Evolutionary conservation across 2,797 vertebrate species (phyloP), one percentile per base, ranked within the genome.

Genomic region (Champsocephalus gunnari): DNA sequence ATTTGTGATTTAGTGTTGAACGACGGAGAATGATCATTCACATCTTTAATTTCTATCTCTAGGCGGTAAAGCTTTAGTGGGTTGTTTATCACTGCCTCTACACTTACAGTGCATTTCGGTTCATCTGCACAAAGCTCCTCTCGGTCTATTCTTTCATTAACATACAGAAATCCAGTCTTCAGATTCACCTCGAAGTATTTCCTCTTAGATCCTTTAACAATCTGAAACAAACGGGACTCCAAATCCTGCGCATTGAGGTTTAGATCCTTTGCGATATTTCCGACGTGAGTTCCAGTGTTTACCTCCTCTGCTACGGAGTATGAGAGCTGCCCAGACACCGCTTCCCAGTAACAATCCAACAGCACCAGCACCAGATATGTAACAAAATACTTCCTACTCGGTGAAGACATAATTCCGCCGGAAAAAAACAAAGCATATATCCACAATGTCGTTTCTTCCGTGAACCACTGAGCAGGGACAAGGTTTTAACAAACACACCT

Each of bases 181-280:
- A 84, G 48, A 86, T 94, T 92, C 50, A 92, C 83, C n/a, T 91
- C 89, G n/a, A 95, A 92, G 73, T 93, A 93, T 32, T 90, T 88
- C 82, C 84, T 49, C 66, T 86, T 89, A 0, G 87, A 81, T 55
- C 86, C 89, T 0, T 77, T 47, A 5, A 88, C 84, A 47, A 93
- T 74, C 38, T 90, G 84, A 79, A 93, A 88, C 17, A 51, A 24
- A 24, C 87, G 80, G 1, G 63, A 55, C n/a, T 82, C 89, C 61
- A 93, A 68, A 9, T 92, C 87, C 43, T 89, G 87, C 1, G 87
- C 51, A 75, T 82, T 89, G 1, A 94, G 67, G 28, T 84, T 90
- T 32, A 94, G 77, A 81, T 94, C 92, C 73, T 92, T 94, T 0
- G 91, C 89, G 41, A 94, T 76, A 80, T 93, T 93, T 32, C 90